Evolutionary conservation across 2,888 invertebrate species (phyloP), one percentile per base, ranked within the genome.

Genomic region (Rhamnusium bicolor): DNA sequence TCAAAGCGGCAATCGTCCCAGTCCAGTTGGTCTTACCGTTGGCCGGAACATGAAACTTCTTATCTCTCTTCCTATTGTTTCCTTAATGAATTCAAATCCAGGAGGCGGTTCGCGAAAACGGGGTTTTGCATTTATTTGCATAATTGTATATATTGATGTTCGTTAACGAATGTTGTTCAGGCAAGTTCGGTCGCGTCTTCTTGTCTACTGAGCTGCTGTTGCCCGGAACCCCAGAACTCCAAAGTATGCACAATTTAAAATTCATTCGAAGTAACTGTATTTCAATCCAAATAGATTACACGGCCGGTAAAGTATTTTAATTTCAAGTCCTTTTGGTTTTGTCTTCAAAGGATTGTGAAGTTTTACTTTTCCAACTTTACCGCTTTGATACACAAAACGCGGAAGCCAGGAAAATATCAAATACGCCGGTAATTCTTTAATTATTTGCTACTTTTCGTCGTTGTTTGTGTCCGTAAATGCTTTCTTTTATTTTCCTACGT

Each of bases 91-190:
- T 87, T 87, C 86, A 86, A 86, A 87, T 86, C 86, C 85, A 82
- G 83, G 82, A 85, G 86, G 86, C 85, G 85, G 85, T 83, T 84
- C 83, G 84, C 83, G 86, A 87, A 86, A 86, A 85, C 85, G 87
- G 82, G 84, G 86, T 86, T 87, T 87, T 87, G 87, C 87, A 87
- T 87, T 82, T 79, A 87, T 88, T 88, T 88, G 86, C 88, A 88
- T 88, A 88, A 88, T 87, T 87, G 87, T 87, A 86, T 87, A 87
- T 87, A 87, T 87, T 87, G 87, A 87, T 87, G 87, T 87, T 87
- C 87, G 86, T 87, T 87, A 87, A 86, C 86, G 87, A 87, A 87
- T 85, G 84, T 84, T 82, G 83, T 84, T 84, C 81, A 76, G 80
- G 27, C 54, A 12, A 24, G 27, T 56, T 24, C 46, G 54, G 54